These are phyloP conservation scores for Meteorus colon DNA, from an alignment of 2,888 invertebrate species.

Conservation along the genomic window DNA sequence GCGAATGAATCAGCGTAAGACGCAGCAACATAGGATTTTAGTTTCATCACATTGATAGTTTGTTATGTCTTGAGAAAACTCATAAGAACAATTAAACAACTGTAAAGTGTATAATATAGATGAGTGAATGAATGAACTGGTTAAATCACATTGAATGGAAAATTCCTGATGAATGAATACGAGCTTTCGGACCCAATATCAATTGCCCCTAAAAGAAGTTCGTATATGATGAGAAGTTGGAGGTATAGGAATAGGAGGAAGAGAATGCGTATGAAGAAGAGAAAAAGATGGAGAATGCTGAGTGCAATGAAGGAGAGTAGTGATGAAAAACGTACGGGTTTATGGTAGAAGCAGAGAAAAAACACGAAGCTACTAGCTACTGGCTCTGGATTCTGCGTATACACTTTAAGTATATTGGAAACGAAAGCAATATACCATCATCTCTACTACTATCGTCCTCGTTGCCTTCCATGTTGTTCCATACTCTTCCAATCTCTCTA, in stretches of 20 bases:
- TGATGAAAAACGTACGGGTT: not conserved
- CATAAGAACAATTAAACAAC: too few species aligned
- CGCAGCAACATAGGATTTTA: too few species aligned
- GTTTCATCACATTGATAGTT: too few species aligned
- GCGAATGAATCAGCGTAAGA: too few species aligned
- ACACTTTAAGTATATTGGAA: slow-evolving; percentile 70
- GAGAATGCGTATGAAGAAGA: slow-evolving; percentile 30
- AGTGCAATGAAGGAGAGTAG: slow-evolving; percentile 22
- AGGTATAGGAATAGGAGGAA: slow-evolving; percentile 42
- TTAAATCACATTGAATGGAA: too few species aligned
- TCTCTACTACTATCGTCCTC: slow-evolving; percentile 30
- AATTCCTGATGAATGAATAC: too few species aligned
- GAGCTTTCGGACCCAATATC: too few species aligned
- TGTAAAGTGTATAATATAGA: too few species aligned
- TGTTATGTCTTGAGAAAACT: too few species aligned
- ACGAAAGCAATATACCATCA: slow-evolving; percentile 49
- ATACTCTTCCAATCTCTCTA: slow-evolving; percentile 40
- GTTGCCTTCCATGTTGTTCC: not conserved
- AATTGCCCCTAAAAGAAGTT: too few species aligned
- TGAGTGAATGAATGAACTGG: too few species aligned
- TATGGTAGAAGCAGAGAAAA: slow-evolving; percentile 38
- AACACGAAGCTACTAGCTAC: slow-evolving; percentile 58
- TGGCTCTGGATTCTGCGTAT: slow-evolving; percentile 65
- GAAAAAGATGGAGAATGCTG: slow-evolving; percentile 22
- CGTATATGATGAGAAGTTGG: slow-evolving; percentile 32